Evolutionary conservation across 2,797 vertebrate species (phyloP).

Genomic region (Etheostoma nigrum): DNA sequence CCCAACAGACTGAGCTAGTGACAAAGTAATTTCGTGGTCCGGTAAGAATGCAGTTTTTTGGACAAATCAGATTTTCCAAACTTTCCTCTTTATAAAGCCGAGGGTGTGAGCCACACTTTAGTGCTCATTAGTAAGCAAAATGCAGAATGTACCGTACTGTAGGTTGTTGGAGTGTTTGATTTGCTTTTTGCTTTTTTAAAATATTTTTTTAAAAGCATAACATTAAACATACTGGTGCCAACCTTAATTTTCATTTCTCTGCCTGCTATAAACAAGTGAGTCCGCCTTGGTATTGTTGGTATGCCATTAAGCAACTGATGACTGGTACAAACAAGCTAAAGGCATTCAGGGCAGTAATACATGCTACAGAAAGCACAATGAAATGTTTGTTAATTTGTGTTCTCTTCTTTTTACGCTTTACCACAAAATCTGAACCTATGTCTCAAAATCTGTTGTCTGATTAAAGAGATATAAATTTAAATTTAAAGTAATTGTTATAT

Average conservation of each 20-base stretch:
- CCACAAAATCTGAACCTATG: neutral
- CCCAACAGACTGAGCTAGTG: neutral
- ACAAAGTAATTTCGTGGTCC: slow-evolving; percentile 40
- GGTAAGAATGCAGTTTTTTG: slow-evolving; percentile 12
- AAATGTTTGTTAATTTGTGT: neutral
- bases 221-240: neutral
- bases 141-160: neutral
- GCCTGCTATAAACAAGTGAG: slow-evolving; percentile 17
- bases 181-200: neutral
- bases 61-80: slow-evolving; percentile 36
- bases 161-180: neutral
- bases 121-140: slow-evolving; percentile 12
- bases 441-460: neutral
- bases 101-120: slow-evolving; percentile 8
- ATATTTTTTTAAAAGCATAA: too few species aligned
- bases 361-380: slow-evolving; percentile 11
- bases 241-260: slow-evolving; percentile 19
- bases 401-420: neutral
- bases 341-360: slow-evolving; percentile 13
- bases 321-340: slow-evolving; percentile 57
- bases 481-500: neutral
- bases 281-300: slow-evolving; percentile 39
- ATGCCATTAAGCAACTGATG: slow-evolving; percentile 51
- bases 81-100: slow-evolving; percentile 26
- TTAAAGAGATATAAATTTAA: neutral